Conservation (phyloP, 2,113 vertebrate species). For the Sinocyclocheilus anshuiensis region DNA sequence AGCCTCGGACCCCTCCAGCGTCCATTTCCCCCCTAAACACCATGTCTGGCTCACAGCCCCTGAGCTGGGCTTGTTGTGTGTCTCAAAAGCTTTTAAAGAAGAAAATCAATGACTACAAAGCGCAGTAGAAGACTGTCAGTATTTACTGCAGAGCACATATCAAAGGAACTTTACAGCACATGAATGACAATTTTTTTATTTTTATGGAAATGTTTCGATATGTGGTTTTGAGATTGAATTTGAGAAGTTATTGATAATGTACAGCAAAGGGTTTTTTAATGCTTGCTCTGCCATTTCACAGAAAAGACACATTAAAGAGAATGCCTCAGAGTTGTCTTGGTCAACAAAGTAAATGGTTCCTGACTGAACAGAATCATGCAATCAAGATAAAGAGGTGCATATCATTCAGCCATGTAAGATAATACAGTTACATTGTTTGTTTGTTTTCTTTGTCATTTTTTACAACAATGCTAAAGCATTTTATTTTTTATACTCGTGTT, state of each 20-base stretch:
- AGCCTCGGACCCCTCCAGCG: not conserved
- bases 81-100: not conserved
- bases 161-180: not conserved
- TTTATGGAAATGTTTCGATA: not conserved
- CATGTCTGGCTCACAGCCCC: not conserved
- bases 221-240: not conserved
- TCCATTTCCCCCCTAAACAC: not conserved
- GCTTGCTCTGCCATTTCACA: not conserved
- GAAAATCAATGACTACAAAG: not conserved
- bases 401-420: too few relatives aligned
- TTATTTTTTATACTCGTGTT: constrained; percentile 14
- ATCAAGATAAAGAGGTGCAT: not conserved
- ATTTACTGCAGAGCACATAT: not conserved
- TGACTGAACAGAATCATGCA: not conserved
- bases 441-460: not conserved
- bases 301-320: not conserved
- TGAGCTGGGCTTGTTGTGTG: not conserved
- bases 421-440: not conserved
- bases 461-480: not conserved
- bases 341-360: not conserved
- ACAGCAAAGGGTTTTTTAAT: not conserved
- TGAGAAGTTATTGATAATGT: not conserved
- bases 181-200: not conserved
- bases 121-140: not conserved
- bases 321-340: not conserved